phyloP scores from a whole-genome alignment of 2,113 vertebrate genomes.

The Myotis davidii region DNA sequence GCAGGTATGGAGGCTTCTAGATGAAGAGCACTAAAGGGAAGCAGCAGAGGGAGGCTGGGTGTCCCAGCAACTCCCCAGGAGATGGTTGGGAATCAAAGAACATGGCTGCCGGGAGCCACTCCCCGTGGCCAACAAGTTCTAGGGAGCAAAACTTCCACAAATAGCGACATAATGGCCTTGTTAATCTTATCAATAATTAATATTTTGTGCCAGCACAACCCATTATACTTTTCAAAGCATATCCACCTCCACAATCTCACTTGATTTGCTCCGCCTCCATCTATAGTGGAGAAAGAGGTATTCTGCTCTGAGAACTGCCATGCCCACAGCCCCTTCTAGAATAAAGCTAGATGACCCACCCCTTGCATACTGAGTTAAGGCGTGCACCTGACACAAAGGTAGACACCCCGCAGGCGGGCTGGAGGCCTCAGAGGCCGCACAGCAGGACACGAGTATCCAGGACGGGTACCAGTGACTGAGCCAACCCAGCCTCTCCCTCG shows the following conservation, averaged over 20 bases:
- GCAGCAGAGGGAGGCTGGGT: not conserved
- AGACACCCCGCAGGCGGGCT: accelerated
- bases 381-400: not conserved
- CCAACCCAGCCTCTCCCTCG: not conserved
- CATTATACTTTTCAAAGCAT: constrained; percentile 17
- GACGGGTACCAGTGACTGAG: not conserved
- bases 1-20: not conserved
- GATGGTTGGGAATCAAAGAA: not conserved
- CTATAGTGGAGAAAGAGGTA: not conserved
- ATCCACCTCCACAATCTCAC: not conserved
- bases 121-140: not conserved
- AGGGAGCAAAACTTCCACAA: constrained; percentile 21
- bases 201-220: constrained; percentile 8
- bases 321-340: not conserved
- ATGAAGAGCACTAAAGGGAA: not conserved
- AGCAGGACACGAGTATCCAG: not conserved
- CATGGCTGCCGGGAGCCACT: not conserved
- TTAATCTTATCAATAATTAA: constrained; percentile 55
- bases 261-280: not conserved
- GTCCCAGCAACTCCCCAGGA: not conserved
- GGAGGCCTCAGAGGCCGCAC: not conserved
- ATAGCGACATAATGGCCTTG: constrained; percentile 47
- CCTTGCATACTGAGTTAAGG: not conserved
- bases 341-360: not conserved
- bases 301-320: not conserved